These are phyloP conservation scores for Plecotus auritus DNA, from an alignment of 2,113 vertebrate species.

Conservation along the genomic window DNA sequence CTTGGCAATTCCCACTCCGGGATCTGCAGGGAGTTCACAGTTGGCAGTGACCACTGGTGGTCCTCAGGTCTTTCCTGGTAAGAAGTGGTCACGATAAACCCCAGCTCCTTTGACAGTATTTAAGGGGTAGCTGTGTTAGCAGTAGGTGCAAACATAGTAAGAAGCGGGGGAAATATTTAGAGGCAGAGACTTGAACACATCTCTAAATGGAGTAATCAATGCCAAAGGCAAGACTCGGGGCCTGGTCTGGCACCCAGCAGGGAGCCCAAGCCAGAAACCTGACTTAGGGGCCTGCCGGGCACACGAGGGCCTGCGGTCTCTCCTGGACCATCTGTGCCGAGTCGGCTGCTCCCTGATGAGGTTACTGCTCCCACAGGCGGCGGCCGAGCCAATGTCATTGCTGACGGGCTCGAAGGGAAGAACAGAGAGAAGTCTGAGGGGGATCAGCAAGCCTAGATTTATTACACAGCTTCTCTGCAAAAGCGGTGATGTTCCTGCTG, in stretches of 20 bases:
- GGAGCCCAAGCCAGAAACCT: background rate
- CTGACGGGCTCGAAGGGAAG: background rate
- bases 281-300: background rate
- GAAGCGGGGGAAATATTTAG: conserved; percentile 30
- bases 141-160: background rate
- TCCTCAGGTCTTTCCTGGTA: background rate
- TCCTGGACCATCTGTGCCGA: conserved; percentile 11
- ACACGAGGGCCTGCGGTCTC: conserved; percentile 25
- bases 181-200: background rate
- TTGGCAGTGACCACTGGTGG: background rate
- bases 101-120: background rate
- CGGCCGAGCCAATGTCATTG: conserved; percentile 2
- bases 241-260: background rate
- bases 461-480: background rate
- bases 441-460: background rate
- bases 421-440: conserved; percentile 27
- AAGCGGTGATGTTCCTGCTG: background rate
- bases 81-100: conserved; percentile 6
- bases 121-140: background rate
- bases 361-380: background rate
- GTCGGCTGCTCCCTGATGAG: conserved; percentile 53
- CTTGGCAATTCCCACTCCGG: background rate
- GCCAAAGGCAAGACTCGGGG: background rate
- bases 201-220: background rate
- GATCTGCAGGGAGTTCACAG: background rate